Evolutionary conservation across 2,797 vertebrate genomes (phyloP), one percentile per base, ranked within the genome.

Genomic region (Craterocephalus amniculus): DNA sequence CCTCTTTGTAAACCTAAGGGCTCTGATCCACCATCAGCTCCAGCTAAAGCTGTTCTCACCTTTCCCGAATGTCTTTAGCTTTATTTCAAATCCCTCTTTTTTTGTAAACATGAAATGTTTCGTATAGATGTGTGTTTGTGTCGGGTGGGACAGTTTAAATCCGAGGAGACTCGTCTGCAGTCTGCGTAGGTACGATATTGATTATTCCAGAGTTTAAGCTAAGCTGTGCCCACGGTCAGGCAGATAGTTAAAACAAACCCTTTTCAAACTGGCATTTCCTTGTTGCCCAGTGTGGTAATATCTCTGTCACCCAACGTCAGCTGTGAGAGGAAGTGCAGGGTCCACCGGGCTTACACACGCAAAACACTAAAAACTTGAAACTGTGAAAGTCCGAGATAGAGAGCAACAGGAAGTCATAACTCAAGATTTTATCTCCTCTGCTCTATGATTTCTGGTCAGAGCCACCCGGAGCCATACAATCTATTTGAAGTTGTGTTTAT

Each of bases 331-430:
- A 13, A 9, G 40, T 11, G 2, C 67, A 61, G 9, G 35, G 40
- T 69, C 78, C 79, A 70, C 60, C 60, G 72, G 69, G 79, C 72
- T 69, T 52, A 56, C 75, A 35, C 74, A 59, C 13, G 56, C 55
- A 24, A 70, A 86, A 89, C 90, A 92, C 89, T 90, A 88, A 77
- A 83, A 84, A 88, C 82, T 85, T 85, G 67, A 91, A 90, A 81
- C 89, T 91, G 91, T 92, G 91, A 93, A 91, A 78, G 79, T 81
- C 74, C 26, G 56, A 64, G 67, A 74, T 68, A 45, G 76, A 82
- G 74, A 68, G 73, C 63, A 58, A 71, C 55, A 27, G 74, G 57
- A 79, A 70, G 58, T 77, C 58, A 10, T 36, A 38, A 63, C 2
- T 22, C 3, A 8, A 57, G 45, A 61, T 88, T 71, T 70, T 62